These are phyloP conservation scores for Brachypodius melanocephalos DNA, from an alignment of 2,113 vertebrate genomes.

Conservation along the genomic window DNA sequence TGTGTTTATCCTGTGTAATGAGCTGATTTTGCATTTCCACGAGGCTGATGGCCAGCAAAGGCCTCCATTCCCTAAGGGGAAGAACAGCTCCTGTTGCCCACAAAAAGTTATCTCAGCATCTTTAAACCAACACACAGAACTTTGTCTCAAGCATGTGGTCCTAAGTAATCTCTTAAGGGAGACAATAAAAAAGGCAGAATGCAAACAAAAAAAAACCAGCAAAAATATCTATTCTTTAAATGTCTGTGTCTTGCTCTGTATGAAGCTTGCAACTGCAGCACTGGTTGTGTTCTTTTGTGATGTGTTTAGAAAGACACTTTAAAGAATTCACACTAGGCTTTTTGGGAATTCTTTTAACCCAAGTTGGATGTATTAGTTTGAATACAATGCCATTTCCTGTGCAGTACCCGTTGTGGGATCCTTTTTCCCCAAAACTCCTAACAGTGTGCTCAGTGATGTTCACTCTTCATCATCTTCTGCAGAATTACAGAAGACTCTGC, in stretches of 20 bases:
- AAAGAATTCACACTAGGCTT: not conserved
- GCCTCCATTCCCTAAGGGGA: not conserved
- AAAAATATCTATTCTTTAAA: not conserved
- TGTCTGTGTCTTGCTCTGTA: not conserved
- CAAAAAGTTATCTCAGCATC: not conserved
- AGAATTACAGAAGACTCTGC: constrained; percentile 98
- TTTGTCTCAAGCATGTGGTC: not conserved
- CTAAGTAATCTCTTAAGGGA: not conserved
- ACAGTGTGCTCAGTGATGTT: not conserved
- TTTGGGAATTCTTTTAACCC: not conserved
- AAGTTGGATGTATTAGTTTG: not conserved
- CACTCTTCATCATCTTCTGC: constrained; percentile 38
- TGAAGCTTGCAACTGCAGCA: not conserved
- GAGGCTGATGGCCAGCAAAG: not conserved
- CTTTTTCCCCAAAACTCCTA: not conserved
- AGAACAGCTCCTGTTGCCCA: not conserved
- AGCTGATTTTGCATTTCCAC: not conserved
- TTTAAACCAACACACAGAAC: not conserved
- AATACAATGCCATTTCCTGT: not conserved
- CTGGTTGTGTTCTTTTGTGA: not conserved
- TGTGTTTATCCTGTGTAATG: not conserved
- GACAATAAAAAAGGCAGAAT: not conserved
- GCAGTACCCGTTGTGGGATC: not conserved
- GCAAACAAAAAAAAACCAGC: not conserved
- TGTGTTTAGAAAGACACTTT: not conserved